These are phyloP conservation scores for Bujurquina vittata DNA, from an alignment of 2,113 vertebrate genomes.

Conservation along the genomic window DNA sequence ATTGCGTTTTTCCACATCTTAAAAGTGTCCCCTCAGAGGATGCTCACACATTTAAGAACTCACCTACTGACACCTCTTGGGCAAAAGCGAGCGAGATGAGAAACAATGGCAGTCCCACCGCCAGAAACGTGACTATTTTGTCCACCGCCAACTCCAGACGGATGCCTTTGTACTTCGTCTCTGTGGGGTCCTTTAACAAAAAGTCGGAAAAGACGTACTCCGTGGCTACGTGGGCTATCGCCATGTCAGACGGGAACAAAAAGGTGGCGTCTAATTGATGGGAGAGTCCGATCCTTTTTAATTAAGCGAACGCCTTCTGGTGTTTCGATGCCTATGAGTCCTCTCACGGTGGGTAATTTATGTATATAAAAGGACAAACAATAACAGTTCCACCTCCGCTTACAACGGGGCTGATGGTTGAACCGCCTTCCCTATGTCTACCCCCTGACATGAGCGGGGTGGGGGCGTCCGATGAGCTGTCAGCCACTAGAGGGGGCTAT, in stretches of 20 bases:
- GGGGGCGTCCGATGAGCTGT: not conserved
- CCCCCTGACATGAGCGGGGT: not conserved
- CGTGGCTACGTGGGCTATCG: constrained; percentile 92
- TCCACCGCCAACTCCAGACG: constrained; percentile 91
- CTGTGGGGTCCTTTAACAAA: constrained; percentile 89
- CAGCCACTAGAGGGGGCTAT: not conserved
- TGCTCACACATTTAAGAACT: constrained; percentile 55
- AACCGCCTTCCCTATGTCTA: constrained; percentile 40
- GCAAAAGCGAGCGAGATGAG: constrained; percentile 97
- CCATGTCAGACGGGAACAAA: constrained; percentile 80
- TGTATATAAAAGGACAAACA: not conserved
- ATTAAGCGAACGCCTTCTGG: not conserved
- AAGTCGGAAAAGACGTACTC: constrained; percentile 97
- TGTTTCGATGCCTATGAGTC: not conserved
- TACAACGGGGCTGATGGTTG: not conserved
- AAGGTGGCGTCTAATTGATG: constrained; percentile 19
- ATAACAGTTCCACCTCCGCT: constrained; percentile 5
- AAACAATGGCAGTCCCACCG: constrained; percentile 92
- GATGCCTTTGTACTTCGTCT: constrained; percentile 89
- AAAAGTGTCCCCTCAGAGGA: not conserved
- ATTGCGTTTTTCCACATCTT: not conserved
- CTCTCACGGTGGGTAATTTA: not conserved
- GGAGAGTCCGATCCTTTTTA: not conserved
- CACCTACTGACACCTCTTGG: constrained; percentile 94
- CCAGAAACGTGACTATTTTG: constrained; percentile 90